Evolutionary conservation across 2,888 invertebrate genomes (phyloP), one percentile per base, ranked within the genome.

Genomic region (Choreutis nemorana): DNA sequence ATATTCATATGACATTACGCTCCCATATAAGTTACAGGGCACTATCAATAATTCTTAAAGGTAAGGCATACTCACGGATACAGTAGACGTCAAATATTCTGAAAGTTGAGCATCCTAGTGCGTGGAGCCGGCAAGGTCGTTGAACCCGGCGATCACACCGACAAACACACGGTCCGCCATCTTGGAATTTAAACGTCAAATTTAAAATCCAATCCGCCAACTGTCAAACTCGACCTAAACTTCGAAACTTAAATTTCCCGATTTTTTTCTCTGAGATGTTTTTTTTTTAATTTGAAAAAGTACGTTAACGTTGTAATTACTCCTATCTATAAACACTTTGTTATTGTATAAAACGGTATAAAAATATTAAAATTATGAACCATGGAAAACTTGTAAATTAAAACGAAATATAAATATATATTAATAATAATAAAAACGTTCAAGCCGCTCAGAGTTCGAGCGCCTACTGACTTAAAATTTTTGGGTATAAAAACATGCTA

Each of bases 381-480:
- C 59, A 63, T 77, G 72, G 72, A 75, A 78, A 78, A 78, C 75
- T 77, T 78, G 77, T 78, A 77, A 75, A 78, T 75, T 58, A 73
- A 75, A 78, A 75, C 77, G 75, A 77, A 77, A 78, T 78, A 78
- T 78, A 78, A 77, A 77, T 78, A 77, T 77, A 78, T 78, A 77
- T 70, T 73, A 75, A 70, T 75, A 73, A 68, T 71, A 73, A 72
- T 78, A 78, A 71, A 72, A 75, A 65, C 78, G 78, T 78, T 64
- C 70, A 63, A 68, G 73, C 73, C 58, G 72, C 67, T 65, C 78
- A 50, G 78, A 68, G 78, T 75, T 60, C 73, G 75, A 75, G 78
- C 77, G 78, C 75, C 78, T 77, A 78, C 78, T 78, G 78, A 77
- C 73, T 78, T 78, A 75, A 78, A 78, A 78, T 78, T 78, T 78